Conservation (phyloP, 2,888 invertebrate species). For the Altica lythri region DNA sequence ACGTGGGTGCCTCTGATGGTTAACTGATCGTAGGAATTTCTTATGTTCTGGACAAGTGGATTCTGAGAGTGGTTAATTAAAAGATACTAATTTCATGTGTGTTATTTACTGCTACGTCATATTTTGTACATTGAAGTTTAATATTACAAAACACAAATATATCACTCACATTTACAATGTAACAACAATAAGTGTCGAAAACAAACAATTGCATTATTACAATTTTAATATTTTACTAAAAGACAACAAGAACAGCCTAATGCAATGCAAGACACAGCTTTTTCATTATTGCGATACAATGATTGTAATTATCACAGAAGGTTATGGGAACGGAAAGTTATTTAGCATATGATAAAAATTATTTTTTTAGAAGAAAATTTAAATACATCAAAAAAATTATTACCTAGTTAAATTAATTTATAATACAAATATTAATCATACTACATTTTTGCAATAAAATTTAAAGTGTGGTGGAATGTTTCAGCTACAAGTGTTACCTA, state of each 20-base stretch:
- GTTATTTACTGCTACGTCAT: constrained; percentile 9
- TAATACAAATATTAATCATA: no score
- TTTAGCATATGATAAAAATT: constrained; percentile 6
- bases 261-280: constrained; percentile 59
- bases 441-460: no score
- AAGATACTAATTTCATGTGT: constrained; percentile 2
- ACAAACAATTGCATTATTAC: constrained; percentile 27
- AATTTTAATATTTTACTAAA: constrained; percentile 32
- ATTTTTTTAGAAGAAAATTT: constrained; percentile 10
- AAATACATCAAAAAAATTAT: no score
- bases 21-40: no score
- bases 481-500: no score
- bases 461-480: no score
- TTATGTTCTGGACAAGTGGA: no score
- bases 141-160: constrained; percentile 47
- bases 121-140: constrained; percentile 31
- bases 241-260: constrained; percentile 55
- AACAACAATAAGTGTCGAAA: constrained; percentile 43
- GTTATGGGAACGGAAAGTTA: constrained; percentile 49
- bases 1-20: no score
- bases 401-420: no score
- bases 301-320: constrained; percentile 60
- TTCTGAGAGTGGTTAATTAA: no score
- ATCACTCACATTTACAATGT: constrained; percentile 40
- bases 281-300: constrained; percentile 58